Evolutionary conservation across 2,888 invertebrate genomes (phyloP), one percentile per base, ranked within the genome.

Genomic region (Chrysomela aeneicollis): DNA sequence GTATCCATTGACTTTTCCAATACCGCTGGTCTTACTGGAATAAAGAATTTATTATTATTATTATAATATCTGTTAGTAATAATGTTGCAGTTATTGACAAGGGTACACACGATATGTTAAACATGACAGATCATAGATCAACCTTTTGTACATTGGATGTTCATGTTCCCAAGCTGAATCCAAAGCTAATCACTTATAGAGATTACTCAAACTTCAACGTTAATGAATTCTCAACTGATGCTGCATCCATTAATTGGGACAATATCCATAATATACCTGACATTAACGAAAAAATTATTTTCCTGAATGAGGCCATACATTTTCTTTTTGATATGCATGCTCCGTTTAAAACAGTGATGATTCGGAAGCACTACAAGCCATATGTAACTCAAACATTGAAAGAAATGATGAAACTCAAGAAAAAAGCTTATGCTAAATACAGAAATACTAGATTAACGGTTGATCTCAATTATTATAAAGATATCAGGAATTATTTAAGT

Each of bases 321-420:
- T 53, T 53, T 10, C 53, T 53, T 15, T 53, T 30, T 53, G 53
- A 53, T 30, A 10, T 53, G 26, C 53, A 53, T 22, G 26, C 26
- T 17, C 26, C 53, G n/a, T 30, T 2, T 2, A 30, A 53, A 53
- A 53, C 53, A 10, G 18, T 26, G 2, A 53, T 17, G 4, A 53
- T 30, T 2, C 2, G 12, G 12, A 9, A 26, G 30, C 19, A 53
- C 1, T n/a, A 18, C 18, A 15, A 32, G 30, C 53, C 53, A 18
- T 53, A 53, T 22, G 30, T 9, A n/a, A 32, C 26, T 26, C n/a
- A n/a, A 12, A 53, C 26, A 53, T 30, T 18, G 17, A 30, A 53
- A 26, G 26, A 10, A 53, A 22, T n/a, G 1, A 19, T 50, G 10
- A 50, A 19, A 15, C 50, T 18, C 21, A 50, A 50, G 12, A 50